Conservation (phyloP, 2,888 invertebrate genomes). For the Ichneumoninae sp. region DNA sequence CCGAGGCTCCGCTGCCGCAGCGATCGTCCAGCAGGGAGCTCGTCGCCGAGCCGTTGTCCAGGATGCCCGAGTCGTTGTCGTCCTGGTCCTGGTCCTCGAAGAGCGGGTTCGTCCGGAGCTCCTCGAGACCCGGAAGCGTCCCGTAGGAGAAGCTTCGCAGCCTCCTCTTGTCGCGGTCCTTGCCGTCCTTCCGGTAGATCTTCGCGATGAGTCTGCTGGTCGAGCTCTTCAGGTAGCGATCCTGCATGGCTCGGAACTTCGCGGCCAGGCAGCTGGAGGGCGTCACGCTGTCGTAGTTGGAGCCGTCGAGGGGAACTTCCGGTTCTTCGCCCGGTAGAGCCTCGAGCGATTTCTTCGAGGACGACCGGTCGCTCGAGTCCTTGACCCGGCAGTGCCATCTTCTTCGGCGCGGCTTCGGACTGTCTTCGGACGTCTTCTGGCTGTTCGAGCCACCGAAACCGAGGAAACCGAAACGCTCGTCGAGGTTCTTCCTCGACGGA, state of each 20-base stretch:
- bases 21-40: constrained; percentile 87
- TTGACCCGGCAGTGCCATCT: constrained; percentile 72
- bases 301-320: constrained; percentile 25
- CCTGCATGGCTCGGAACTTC: constrained; percentile 90
- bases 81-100: constrained; percentile 89
- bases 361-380: constrained; percentile 54
- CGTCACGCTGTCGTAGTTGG: constrained; percentile 79
- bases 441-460: constrained; percentile 73
- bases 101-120: constrained; percentile 88
- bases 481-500: constrained; percentile 68
- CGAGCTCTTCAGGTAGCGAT: constrained; percentile 88
- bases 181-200: constrained; percentile 85
- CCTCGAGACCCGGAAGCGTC: constrained; percentile 90
- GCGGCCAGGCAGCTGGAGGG: constrained; percentile 87
- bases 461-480: constrained; percentile 76
- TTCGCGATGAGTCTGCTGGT: constrained; percentile 89
- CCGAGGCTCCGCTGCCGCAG: constrained; percentile 78
- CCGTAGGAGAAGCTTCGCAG: constrained; percentile 91
- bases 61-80: constrained; percentile 91
- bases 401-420: constrained; percentile 66
- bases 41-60: constrained; percentile 90
- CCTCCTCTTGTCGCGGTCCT: constrained; percentile 78
- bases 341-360: constrained; percentile 28
- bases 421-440: constrained; percentile 66
- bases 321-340: constrained; percentile 37